A percentile compares a stretch with the other conserved stretches of the same genome.
These are phyloP conservation scores for Girardia tigrina DNA, from an alignment of 2,888 invertebrate species.

Conservation along the genomic window DNA sequence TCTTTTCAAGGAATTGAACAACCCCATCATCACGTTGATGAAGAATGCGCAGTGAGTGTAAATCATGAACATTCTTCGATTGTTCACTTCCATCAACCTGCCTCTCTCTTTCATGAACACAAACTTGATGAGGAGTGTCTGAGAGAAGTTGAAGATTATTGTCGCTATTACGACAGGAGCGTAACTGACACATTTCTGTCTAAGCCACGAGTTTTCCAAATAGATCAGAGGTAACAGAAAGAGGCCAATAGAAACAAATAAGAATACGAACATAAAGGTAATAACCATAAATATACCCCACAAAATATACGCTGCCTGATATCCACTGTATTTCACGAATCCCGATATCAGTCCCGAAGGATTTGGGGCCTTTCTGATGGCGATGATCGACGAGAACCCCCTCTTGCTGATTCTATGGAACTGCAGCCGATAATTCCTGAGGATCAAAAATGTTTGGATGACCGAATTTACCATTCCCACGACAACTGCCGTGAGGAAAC, in stretches of 20 bases:
- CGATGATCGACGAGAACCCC: neutral
- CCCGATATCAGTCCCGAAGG: neutral
- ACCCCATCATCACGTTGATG: constrained; percentile 28
- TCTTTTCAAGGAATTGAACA: constrained; percentile 20
- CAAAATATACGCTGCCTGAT: neutral
- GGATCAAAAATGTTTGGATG: neutral
- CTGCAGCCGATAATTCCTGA: neutral
- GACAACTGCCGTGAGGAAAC: neutral
- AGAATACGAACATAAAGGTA: neutral
- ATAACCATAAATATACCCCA: neutral
- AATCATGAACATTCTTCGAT: constrained; percentile 26
- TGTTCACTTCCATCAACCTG: neutral
- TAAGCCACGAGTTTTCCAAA: constrained; percentile 5
- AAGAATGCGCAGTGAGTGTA: constrained; percentile 30
- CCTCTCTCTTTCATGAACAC: constrained; percentile 27
- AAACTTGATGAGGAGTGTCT: neutral
- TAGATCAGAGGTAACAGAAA: neutral
- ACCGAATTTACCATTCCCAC: neutral
- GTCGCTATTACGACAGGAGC: neutral
- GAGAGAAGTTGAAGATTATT: constrained; percentile 2
- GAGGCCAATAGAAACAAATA: neutral
- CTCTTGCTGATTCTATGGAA: neutral
- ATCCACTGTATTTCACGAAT: neutral
- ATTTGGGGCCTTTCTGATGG: neutral
- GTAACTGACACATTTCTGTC: neutral